These are phyloP conservation scores for Cephalophus harveyi DNA, from an alignment of 2,113 vertebrate genomes.

Conservation along the genomic window DNA sequence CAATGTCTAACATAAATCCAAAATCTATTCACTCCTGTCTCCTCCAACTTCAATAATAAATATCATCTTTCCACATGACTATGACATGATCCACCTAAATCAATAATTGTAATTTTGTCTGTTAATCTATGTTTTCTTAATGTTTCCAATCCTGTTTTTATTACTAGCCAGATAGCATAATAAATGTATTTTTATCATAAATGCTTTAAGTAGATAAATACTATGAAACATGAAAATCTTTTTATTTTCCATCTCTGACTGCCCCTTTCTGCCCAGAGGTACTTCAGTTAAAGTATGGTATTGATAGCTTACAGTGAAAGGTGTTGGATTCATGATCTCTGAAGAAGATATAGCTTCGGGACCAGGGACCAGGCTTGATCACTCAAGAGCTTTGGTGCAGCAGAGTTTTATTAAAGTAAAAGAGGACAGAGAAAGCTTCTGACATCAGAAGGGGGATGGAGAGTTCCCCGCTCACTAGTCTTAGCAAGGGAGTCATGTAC, in stretches of 20 bases:
- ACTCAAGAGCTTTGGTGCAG: neutral
- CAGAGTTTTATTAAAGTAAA: neutral
- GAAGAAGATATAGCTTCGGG: neutral
- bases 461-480: neutral
- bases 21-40: neutral
- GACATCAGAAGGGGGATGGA: neutral
- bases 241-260: neutral
- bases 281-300: neutral
- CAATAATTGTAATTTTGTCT: neutral
- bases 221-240: neutral
- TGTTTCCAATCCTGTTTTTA: neutral
- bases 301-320: rapidly evolving
- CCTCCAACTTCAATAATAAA: neutral
- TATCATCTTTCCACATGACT: neutral
- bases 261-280: neutral
- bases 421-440: neutral
- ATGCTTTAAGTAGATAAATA: neutral
- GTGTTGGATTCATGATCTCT: neutral
- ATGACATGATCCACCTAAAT: neutral
- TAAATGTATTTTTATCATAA: neutral
- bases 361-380: neutral
- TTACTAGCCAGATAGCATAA: neutral
- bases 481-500: neutral
- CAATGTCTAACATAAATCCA: neutral
- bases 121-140: neutral